Evolutionary conservation across 2,888 invertebrate genomes (phyloP).

Genomic region (Aphodius sticticus): DNA sequence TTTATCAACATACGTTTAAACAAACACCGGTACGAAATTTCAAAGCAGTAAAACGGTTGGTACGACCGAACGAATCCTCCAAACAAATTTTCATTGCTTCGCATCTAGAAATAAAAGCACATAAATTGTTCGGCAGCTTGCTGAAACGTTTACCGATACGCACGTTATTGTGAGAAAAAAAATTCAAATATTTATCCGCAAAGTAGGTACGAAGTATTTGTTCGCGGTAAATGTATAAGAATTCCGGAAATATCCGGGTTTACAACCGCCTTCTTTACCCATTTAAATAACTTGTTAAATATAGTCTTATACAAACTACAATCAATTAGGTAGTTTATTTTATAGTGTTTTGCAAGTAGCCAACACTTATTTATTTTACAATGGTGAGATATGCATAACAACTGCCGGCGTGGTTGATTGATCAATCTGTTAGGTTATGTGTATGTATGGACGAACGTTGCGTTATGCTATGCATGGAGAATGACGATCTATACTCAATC

Average conservation of each 20-base stretch:
- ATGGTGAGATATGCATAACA: conserved; percentile 12
- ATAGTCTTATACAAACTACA: conserved; percentile 9
- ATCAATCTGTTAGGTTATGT: not conserved
- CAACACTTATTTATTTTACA: conserved; percentile 12
- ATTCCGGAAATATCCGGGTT: conserved; percentile 8
- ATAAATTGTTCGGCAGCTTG: conserved; percentile 9
- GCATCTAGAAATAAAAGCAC: conserved; percentile 13
- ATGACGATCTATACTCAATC: conserved; percentile 16
- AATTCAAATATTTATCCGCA: conserved; percentile 19
- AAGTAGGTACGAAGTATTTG: conserved; percentile 20
- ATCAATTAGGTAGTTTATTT: not conserved
- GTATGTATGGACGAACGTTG: conserved; percentile 15
- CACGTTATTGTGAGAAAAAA: conserved; percentile 15
- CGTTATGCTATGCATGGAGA: conserved; percentile 14
- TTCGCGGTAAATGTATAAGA: not conserved
- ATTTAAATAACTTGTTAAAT: not conserved
- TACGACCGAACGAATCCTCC: not conserved
- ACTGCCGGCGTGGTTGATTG: not conserved
- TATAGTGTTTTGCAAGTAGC: conserved; percentile 7
- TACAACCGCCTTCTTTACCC: not conserved
- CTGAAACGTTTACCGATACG: conserved; percentile 9
- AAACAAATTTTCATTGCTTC: conserved; percentile 23
- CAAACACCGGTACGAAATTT: conserved; percentile 20
- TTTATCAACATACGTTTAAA: conserved; percentile 24
- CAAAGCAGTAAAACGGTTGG: conserved; percentile 17